Conservation (phyloP, 2,888 invertebrate genomes). For the Mythimna impura region DNA sequence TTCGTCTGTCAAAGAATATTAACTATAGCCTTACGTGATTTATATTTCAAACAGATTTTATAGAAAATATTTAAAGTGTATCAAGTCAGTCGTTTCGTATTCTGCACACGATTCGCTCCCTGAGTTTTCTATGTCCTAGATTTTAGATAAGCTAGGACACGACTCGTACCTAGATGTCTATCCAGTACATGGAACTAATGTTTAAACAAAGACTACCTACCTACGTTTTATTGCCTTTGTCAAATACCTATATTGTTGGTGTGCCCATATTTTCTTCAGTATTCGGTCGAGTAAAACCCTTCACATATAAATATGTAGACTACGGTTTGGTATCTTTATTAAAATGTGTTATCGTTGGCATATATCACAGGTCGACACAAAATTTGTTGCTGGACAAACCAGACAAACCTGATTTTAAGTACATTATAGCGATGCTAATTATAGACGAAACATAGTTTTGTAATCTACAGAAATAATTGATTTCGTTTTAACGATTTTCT, state of each 20-base stretch:
- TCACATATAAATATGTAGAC: background rate
- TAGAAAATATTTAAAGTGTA: conserved; percentile 53
- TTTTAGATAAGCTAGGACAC: conserved; percentile 22
- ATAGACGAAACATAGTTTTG: no score
- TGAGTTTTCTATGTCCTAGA: conserved; percentile 41
- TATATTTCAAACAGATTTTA: conserved; percentile 16
- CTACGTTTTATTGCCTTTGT: no score
- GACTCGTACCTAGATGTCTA: conserved; percentile 14
- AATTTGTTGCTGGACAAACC: no score
- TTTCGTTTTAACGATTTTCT: no score
- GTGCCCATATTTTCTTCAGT: background rate
- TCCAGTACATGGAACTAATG: conserved; percentile 12
- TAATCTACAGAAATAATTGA: no score
- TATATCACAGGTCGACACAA: no score
- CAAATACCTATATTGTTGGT: no score
- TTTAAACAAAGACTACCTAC: background rate
- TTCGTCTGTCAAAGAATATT: conserved; percentile 30
- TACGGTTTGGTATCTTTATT: no score
- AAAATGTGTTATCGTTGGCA: no score
- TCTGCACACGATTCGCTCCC: conserved; percentile 9
- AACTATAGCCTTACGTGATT: conserved; percentile 30
- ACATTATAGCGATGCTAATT: no score
- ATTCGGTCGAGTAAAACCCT: background rate
- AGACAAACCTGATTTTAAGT: no score
- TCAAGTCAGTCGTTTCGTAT: conserved; percentile 34